Conservation (phyloP, 2,113 vertebrate species). For the Tinamus guttatus region DNA sequence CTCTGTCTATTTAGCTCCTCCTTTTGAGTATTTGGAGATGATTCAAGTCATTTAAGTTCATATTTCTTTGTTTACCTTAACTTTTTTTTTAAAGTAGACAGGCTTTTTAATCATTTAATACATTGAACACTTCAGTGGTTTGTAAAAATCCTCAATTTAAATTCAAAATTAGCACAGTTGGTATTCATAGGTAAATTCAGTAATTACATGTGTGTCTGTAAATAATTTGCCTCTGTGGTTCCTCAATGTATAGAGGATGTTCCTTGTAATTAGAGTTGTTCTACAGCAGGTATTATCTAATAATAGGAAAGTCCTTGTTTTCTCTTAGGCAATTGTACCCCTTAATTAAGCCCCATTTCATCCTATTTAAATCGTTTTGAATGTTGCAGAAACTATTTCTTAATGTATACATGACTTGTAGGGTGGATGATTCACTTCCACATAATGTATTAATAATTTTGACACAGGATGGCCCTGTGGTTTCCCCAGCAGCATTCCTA, state of each 20-base stretch:
- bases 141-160: neutral
- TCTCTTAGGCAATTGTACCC: neutral
- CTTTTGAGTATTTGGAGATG: neutral
- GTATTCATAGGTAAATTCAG: neutral
- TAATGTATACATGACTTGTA: neutral
- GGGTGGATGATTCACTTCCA: neutral
- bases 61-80: neutral
- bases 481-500: neutral
- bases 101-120: neutral
- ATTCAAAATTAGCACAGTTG: neutral
- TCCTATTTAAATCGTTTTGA: neutral
- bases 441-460: slow-evolving; percentile 4
- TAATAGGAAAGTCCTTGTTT: neutral
- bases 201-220: neutral
- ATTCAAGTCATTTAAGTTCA: rapidly evolving
- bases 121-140: neutral
- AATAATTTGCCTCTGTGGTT: neutral
- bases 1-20: neutral
- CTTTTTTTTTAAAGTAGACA: neutral
- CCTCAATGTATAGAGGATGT: neutral
- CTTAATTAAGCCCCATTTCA: slow-evolving; percentile 38
- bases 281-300: neutral
- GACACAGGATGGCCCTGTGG: neutral
- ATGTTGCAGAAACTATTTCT: neutral
- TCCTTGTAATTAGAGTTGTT: neutral